Base-by-base conservation (phyloP, 2,888 invertebrate species). In the Clitarchus hookeri region DNA sequence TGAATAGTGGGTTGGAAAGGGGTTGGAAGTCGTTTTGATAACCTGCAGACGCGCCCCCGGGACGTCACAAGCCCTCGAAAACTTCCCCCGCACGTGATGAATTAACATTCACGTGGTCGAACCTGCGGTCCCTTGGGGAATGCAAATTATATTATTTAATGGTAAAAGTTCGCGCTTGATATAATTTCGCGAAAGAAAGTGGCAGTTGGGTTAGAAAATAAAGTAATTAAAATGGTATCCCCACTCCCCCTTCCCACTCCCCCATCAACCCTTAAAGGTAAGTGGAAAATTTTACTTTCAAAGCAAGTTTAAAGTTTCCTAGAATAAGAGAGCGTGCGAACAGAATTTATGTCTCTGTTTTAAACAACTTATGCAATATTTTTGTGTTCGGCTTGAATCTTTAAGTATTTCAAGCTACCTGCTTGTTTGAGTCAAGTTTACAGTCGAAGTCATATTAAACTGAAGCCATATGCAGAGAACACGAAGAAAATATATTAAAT, bases 81-180 rank as follows among this genome's bases (percentile, higher is more conserved):
- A 65, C 65, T 65, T 65, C 65, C 65, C 65, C n/a, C n/a, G 65
- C 65, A n/a, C 65, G 65, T 65, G 65, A 65, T 65, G 65, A 65
- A 65, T 65, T 65, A 65, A 65, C 65, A 65, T 65, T n/a, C 65
- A 65, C 65, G 19, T 65, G 65, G 23, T 65, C 65, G 65, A 65
- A 65, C 65, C 65, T 65, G 65, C 65, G 65, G 65, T 19, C 23
- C 65, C 65, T 65, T 2, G 65, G n/a, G 65, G n/a, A 65, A 65
- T 65, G 65, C 65, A 65, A 65, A 65, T 65, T 65, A 65, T 65
- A 65, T 65, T 65, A 65, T 23, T 65, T 65, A 65, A 65, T 65
- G 65, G 65, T 65, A 65, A 65, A 65, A 65, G 65, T 65, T 65
- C 65, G 65, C 65, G 65, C 19, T 65, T 65, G 65, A 65, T 65